Base-by-base conservation (phyloP, 2,888 invertebrate species). In the Agrotis puta region DNA sequence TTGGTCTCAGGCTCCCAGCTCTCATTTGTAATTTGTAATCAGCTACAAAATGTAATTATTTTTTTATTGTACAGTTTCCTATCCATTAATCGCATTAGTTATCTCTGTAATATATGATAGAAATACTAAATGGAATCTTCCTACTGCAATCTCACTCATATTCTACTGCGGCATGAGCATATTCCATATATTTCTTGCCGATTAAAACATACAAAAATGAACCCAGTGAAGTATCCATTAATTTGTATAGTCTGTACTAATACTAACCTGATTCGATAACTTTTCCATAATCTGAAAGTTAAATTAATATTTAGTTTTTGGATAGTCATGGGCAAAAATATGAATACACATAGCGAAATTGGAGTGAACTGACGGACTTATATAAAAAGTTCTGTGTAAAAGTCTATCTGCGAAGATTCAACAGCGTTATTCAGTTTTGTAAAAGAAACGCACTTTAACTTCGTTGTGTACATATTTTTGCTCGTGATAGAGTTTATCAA, bases 231-330 rank as follows among this genome's bases (percentile, higher is more conserved):
- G 22, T 24, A 39, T 43, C 16, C n/a, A 45, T 50, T 22, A 39
- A 43, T 39, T 22, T 50, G 54, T 13, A 57, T 11, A 89, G 27
- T 61, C 43, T 11, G 50, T 6, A 90, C 90, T 90, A 82, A 90
- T 6, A 90, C 90, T 90, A 82, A 90, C 90, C 89, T 61, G 69
- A 76, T 67, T 86, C 83, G 53, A 87, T 18, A 64, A 85, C 53
- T 83, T 90, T 90, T 22, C 89, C 89, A 82, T 89, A 89, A 88
- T 85, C 88, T 90, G 89, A 87, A 89, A 89, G 79, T 79, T 47
- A 75, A 79, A 43, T 53, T 43, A 48, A n/a, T 56, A 56, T 78
- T 74, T 79, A 73, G 65, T 84, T 47, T 0, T 48, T 13, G n/a
- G 20, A 43, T 27, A 66, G 53, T 69, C 50, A 24, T 1, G n/a